Conservation (phyloP, 1,140 invertebrate genomes). For the Tetramorium simillimum region DNA sequence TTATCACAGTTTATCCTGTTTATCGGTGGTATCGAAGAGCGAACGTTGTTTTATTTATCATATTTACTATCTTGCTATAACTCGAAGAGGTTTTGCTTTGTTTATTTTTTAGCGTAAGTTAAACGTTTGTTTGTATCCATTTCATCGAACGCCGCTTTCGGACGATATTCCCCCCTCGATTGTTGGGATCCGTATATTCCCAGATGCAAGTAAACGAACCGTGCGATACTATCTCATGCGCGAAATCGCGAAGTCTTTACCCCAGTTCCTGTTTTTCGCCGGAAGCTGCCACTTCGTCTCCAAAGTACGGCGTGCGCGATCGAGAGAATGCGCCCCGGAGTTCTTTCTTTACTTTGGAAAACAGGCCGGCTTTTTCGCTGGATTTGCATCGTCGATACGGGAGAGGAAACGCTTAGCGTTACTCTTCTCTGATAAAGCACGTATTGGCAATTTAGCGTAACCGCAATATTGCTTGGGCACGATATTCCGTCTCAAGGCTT, state of each 20-base stretch:
- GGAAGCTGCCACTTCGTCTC: slow-evolving; percentile 34
- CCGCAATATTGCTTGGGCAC: slow-evolving; percentile 13
- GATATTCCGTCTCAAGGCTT: slow-evolving; percentile 6
- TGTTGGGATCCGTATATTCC: slow-evolving; percentile 62
- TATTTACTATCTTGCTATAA: background rate
- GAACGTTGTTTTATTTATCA: slow-evolving; percentile 34
- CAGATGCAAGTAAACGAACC: slow-evolving; percentile 69
- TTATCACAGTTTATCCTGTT: slow-evolving; percentile 15
- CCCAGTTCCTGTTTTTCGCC: slow-evolving; percentile 69
- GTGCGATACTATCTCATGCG: slow-evolving; percentile 70
- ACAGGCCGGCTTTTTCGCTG: slow-evolving; percentile 8
- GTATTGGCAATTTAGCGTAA: slow-evolving; percentile 51
- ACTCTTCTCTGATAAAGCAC: slow-evolving; percentile 38
- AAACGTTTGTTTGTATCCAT: slow-evolving; percentile 58
- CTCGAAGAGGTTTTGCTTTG: background rate
- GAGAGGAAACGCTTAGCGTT: background rate
- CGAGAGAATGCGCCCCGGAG: background rate
- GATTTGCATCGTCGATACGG: slow-evolving; percentile 30
- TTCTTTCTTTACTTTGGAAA: slow-evolving; percentile 30
- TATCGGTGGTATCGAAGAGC: background rate
- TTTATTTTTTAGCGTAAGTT: slow-evolving; percentile 56
- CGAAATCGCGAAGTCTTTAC: slow-evolving; percentile 68
- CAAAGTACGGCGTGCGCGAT: slow-evolving; percentile 15
- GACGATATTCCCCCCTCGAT: slow-evolving; percentile 35
- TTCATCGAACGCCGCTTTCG: slow-evolving; percentile 19